Evolutionary conservation across 2,113 vertebrate genomes (phyloP), one percentile per base, ranked within the genome.

Genomic region (Elachura formosa): DNA sequence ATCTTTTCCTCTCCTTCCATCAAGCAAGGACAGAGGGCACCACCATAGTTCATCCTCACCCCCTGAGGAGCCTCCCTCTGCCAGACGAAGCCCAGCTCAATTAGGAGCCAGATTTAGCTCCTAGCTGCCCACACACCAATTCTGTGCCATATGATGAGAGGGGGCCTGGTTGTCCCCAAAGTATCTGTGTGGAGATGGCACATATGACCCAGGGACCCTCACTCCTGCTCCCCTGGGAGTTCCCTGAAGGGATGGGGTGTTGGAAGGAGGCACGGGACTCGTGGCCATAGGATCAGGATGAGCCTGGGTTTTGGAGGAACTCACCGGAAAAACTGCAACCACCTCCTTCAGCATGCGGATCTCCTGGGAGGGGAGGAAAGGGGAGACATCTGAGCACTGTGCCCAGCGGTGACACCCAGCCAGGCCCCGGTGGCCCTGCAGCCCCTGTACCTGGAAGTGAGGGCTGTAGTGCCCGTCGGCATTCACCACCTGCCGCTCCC

Each of bases 401-500:
- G 45, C n/a, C 54, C 16, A 0, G 56, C 26, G 38, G 54, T 9
- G 76, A 14, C 12, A 2, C 3, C 51, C 64, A 58, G 41, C 41
- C 0, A 0, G 13, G 55, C 16, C n/a, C 20, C 20, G 6, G 24
- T 4, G 7, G 6, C 69, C 69, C 43, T 18, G 52, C 41, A 52
- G 84, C n/a, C n/a, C 36, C 87, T 12, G 15, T 97, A 99, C 99
- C 99, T 99, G 99, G 95, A 99, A 99, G 93, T 99, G 98, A 18
- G 99, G 98, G 85, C 99, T 99, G 97, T 98, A 99, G 96, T 99
- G 99, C n/a, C 91, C 36, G n/a, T 99, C 99, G 2, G 98, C 97
- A 22, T 99, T 99, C 49, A 99, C 98, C 0, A 99, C 74, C 92
- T 98, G 97, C 92, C 26, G 45, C 96, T 99, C 99, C 21, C 20